A percentile compares a stretch with the other conserved stretches of the same genome.
Conservation (phyloP, 2,113 vertebrate species). For the Pitta sordida region DNA sequence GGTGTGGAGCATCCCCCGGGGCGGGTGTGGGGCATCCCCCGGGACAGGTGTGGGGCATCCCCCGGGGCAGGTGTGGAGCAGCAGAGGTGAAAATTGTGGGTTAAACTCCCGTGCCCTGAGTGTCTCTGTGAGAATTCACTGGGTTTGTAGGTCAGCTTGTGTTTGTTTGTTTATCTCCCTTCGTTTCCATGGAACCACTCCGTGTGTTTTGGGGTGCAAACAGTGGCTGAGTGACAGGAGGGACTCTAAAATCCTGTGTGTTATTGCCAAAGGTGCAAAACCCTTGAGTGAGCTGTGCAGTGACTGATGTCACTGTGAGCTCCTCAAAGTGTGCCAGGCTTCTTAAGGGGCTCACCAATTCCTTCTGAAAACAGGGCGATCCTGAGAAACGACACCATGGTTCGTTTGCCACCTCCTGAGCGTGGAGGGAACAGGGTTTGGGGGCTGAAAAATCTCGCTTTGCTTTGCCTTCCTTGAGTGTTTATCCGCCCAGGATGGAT, state of each 20-base stretch:
- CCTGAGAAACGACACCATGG: neutral
- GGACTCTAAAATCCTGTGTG: neutral
- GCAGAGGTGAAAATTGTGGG: neutral
- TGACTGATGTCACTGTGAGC: neutral
- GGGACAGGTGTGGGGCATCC: neutral
- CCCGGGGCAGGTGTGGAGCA: neutral
- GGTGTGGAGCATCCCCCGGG: neutral
- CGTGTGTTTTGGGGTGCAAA: rapidly evolving
- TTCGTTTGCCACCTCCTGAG: neutral
- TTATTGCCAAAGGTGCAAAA: neutral
- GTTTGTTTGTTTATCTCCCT: neutral
- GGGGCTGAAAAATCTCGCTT: neutral
- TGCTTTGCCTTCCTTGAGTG: neutral
- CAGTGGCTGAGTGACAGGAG: neutral
- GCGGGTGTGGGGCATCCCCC: rapidly evolving
- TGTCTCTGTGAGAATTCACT: neutral
- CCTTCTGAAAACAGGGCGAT: neutral
- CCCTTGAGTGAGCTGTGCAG: neutral
- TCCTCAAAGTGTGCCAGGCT: neutral
- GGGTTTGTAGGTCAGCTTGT: neutral
- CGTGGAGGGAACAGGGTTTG: neutral
- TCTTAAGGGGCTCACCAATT: neutral
- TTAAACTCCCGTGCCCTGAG: neutral
- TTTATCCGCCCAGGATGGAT: neutral
- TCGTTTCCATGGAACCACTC: neutral